Conservation (phyloP, 2,113 vertebrate genomes). For the Chelonoidis abingdonii region DNA sequence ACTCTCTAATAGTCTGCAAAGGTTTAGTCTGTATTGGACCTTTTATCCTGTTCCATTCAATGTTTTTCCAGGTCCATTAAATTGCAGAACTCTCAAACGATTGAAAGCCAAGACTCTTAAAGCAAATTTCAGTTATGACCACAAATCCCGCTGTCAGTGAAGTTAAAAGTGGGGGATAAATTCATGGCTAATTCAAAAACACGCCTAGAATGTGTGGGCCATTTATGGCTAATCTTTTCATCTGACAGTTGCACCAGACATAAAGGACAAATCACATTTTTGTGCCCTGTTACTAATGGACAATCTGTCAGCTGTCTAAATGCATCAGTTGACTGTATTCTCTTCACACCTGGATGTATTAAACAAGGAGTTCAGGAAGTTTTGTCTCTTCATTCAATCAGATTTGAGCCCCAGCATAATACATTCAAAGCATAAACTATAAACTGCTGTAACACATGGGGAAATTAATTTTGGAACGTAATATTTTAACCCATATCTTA, state of each 20-base stretch:
- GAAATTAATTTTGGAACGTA: background rate
- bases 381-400: background rate
- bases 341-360: background rate
- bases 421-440: background rate
- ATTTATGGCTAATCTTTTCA: slow-evolving; percentile 38
- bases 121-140: background rate
- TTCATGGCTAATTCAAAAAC: slow-evolving; percentile 55
- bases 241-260: slow-evolving; percentile 43
- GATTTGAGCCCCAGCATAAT: background rate
- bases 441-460: background rate
- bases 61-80: slow-evolving; percentile 21
- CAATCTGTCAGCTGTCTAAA: background rate
- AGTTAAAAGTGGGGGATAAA: slow-evolving; percentile 24
- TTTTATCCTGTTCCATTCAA: background rate
- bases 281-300: background rate
- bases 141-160: background rate
- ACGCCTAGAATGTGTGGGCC: background rate
- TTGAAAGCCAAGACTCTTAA: slow-evolving; percentile 8
- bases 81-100: slow-evolving; percentile 17
- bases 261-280: slow-evolving; percentile 21
- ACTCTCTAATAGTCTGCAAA: background rate
- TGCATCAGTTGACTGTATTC: background rate
- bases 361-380: background rate
- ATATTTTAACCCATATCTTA: background rate
- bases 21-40: background rate